A percentile compares a stretch with the other conserved stretches of the same genome.
Evolutionary conservation across 2,797 vertebrate species (phyloP).

Genomic region (Oryzias sinensis): DNA sequence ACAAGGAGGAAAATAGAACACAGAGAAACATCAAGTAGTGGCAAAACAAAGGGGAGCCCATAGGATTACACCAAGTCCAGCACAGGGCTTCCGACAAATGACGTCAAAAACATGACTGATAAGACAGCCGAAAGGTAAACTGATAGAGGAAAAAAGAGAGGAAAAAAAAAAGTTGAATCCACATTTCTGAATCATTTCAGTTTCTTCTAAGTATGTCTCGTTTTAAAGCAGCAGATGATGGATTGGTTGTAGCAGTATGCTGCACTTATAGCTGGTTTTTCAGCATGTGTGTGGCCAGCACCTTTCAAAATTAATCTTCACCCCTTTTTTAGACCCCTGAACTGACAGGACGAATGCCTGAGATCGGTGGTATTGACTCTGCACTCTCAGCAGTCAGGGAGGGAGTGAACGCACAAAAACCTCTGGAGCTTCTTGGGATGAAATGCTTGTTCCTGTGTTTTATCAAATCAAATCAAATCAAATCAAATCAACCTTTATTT

Average conservation of each 20-base stretch:
- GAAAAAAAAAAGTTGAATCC: background rate
- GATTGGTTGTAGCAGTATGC: constrained; percentile 29
- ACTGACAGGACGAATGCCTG: constrained; percentile 5
- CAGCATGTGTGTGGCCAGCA: constrained; percentile 21
- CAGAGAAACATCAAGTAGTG: too few relatives aligned
- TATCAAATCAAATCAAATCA: too few relatives aligned
- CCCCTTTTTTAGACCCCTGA: constrained; percentile 19
- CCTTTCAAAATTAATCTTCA: constrained; percentile 24
- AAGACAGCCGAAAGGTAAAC: too few relatives aligned
- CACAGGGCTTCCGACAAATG: too few relatives aligned
- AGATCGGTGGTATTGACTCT: constrained; percentile 31
- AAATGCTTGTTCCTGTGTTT: too few relatives aligned
- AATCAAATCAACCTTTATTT: too few relatives aligned
- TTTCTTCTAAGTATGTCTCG: constrained; percentile 8
- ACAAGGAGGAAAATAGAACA: too few relatives aligned
- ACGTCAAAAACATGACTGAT: too few relatives aligned
- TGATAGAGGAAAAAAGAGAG: background rate
- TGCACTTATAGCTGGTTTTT: constrained; percentile 12
- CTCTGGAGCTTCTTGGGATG: too few relatives aligned
- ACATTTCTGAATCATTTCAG: background rate
- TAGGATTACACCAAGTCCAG: too few relatives aligned
- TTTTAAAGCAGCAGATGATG: constrained; percentile 20
- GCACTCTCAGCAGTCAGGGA: constrained; percentile 18
- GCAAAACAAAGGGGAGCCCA: too few relatives aligned
- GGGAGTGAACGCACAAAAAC: background rate